Base-by-base conservation (phyloP, 2,797 vertebrate genomes). In the Telmatherina bonti region DNA sequence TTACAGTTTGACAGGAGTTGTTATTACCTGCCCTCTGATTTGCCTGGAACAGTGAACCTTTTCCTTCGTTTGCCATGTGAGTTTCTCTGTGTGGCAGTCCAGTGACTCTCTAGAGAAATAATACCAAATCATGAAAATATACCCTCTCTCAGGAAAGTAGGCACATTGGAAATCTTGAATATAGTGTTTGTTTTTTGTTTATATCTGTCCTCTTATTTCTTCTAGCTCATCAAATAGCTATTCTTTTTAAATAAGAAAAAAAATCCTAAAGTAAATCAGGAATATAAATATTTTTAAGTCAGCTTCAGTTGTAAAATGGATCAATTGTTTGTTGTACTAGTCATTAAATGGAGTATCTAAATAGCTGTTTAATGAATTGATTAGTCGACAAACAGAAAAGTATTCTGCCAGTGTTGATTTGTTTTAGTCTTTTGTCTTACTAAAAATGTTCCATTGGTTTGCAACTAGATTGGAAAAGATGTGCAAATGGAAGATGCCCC, bases 401-500 rank as follows among this genome's bases (percentile, higher is more conserved):
- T 15, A 13, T 31, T 54, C 61, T 74, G 22, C 47, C 20, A 43
- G 0, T 58, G n/a, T 29, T 61, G 29, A 1, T 72, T 49, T 2
- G 36, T 24, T 29, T 2, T 24, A n/a, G 11, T 16, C 4, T 60
- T 18, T 18, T 31, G 8, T 15, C 2, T 62, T 15, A 54, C n/a
- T 61, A 30, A 62, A 72, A 60, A 53, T n/a, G 9, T 55, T 58
- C 45, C 43, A n/a, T n/a, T 45, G 20, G 20, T 45, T 45, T n/a
- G 20, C 5, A 0, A 2, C 5, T n/a, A 7, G 8, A 45, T n/a
- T n/a, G 20, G 35, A 13, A 47, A 49, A 10, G 41, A 55, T 24
- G 15, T 33, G 15, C 27, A 60, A 53, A 57, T 27, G 38, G 24
- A 43, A 67, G 41, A 43, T 47, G 43, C 33, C 45, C 51, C 24